Conservation (phyloP, 2,797 vertebrate genomes). For the Lophotriccus pileatus region DNA sequence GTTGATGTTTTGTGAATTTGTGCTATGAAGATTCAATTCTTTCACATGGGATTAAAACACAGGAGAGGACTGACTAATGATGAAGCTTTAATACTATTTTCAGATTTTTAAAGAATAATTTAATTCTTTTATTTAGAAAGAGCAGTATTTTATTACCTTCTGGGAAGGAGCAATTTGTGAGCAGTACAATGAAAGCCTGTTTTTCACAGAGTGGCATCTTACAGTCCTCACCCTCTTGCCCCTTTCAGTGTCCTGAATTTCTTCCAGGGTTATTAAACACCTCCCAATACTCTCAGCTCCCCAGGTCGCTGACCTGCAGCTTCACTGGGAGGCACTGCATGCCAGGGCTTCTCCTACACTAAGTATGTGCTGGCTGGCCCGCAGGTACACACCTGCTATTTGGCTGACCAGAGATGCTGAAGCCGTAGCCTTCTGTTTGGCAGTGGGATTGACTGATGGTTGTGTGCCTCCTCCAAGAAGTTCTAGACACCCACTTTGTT, state of each 20-base stretch:
- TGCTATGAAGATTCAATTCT: background rate
- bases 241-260: background rate
- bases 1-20: background rate
- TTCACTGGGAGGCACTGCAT: rapidly evolving
- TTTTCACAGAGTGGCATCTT: background rate
- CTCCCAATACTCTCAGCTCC: background rate
- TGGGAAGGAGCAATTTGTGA: background rate
- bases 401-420: background rate
- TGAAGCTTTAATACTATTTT: background rate
- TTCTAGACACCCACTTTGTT: background rate
- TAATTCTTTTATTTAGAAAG: background rate
- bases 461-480: background rate
- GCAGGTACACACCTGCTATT: background rate
- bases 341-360: background rate
- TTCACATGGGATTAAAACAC: background rate
- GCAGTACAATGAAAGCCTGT: background rate
- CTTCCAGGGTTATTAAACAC: background rate
- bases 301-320: background rate
- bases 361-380: rapidly evolving
- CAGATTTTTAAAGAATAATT: background rate
- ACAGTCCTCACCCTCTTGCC: background rate
- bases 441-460: background rate
- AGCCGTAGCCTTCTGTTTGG: rapidly evolving
- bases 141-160: background rate
- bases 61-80: background rate